Conservation (phyloP, 1,140 invertebrate species). For the Sitodiplosis mosellana region DNA sequence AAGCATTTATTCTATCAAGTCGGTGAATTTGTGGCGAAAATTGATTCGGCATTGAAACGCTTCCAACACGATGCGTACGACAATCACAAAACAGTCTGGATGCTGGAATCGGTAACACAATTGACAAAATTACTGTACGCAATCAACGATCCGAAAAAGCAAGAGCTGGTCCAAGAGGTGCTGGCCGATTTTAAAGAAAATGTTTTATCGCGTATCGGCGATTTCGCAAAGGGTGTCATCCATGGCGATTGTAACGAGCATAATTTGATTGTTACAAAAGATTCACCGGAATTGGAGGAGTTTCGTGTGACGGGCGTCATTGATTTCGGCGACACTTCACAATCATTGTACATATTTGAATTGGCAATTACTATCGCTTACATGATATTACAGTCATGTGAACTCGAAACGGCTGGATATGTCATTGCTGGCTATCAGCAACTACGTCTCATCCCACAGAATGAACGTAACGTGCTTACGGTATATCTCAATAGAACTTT, state of each 20-base stretch:
- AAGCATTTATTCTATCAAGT: slow-evolving; percentile 43
- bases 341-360: slow-evolving; percentile 59
- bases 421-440: slow-evolving; percentile 57
- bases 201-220: slow-evolving; percentile 33
- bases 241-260: slow-evolving; percentile 84
- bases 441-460: slow-evolving; percentile 31
- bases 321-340: slow-evolving; percentile 67
- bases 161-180: slow-evolving; percentile 38
- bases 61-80: slow-evolving; percentile 53
- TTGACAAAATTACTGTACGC: slow-evolving; percentile 51
- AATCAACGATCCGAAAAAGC: slow-evolving; percentile 38
- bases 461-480: slow-evolving; percentile 47
- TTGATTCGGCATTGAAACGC: slow-evolving; percentile 44
- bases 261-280: slow-evolving; percentile 50
- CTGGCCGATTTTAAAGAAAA: slow-evolving; percentile 43
- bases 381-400: slow-evolving; percentile 46
- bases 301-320: slow-evolving; percentile 43
- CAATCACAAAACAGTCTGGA: slow-evolving; percentile 47
- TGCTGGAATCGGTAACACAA: slow-evolving; percentile 41
- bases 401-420: slow-evolving; percentile 43
- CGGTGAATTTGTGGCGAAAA: slow-evolving; percentile 44
- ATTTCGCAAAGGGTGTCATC: slow-evolving; percentile 52
- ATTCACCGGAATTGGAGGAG: slow-evolving; percentile 16
- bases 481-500: slow-evolving; percentile 24
- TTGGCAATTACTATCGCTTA: slow-evolving; percentile 66